A percentile compares a stretch with the other conserved stretches of the same genome.
These are phyloP conservation scores for Macquaria australasica DNA, from an alignment of 2,113 vertebrate genomes.

Conservation along the genomic window DNA sequence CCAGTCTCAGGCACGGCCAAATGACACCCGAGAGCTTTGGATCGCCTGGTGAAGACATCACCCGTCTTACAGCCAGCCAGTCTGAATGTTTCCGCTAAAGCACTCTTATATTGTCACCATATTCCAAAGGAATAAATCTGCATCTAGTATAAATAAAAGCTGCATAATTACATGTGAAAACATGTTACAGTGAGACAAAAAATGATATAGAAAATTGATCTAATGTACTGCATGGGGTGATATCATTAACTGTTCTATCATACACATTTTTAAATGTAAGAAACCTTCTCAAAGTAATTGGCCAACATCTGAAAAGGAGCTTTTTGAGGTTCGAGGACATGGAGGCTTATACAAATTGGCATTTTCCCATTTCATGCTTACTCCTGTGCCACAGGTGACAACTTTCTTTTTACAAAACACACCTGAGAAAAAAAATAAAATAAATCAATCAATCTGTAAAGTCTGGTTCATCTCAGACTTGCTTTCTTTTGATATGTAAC, in stretches of 20 bases:
- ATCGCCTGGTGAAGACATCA: constrained; percentile 72
- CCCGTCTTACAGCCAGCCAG: constrained; percentile 64
- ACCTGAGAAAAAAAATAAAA: not conserved
- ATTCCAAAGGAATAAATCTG: constrained; percentile 32
- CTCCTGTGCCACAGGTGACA: not conserved
- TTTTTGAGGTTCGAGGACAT: not conserved
- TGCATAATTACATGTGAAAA: not conserved
- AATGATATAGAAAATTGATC: not conserved
- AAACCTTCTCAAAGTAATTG: not conserved
- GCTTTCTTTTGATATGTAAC: constrained; percentile 28
- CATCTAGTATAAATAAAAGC: constrained; percentile 20
- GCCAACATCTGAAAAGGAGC: not conserved
- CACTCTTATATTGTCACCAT: constrained; percentile 11
- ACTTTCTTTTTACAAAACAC: constrained; percentile 1
- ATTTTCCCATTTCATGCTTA: not conserved
- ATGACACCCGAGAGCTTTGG: constrained; percentile 60
- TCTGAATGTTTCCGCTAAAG: constrained; percentile 60
- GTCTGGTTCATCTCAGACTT: not conserved
- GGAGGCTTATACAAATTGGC: not conserved
- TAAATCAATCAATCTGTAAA: constrained; percentile 12
- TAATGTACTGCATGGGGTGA: no score
- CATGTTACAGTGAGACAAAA: not conserved
- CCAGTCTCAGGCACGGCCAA: constrained; percentile 57
- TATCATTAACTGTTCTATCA: not conserved
- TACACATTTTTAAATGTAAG: not conserved